Evolutionary conservation across 2,888 invertebrate species (phyloP).

Genomic region (Amphipyra tragopoginis): DNA sequence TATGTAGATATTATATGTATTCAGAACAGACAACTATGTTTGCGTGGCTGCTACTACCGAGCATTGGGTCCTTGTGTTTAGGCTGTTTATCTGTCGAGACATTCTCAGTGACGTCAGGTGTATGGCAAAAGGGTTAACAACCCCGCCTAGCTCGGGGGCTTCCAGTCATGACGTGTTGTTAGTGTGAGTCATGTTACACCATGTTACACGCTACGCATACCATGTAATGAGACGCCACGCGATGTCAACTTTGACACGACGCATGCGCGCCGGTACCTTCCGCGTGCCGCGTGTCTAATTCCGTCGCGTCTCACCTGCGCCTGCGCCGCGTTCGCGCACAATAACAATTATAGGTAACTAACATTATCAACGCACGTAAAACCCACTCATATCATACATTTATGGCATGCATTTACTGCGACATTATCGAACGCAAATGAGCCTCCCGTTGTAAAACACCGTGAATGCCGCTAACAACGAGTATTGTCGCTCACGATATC

Average conservation of each 20-base stretch:
- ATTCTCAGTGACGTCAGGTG: no score
- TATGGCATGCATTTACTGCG: constrained; percentile 2
- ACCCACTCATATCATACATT: constrained; percentile 1
- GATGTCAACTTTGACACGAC: not conserved
- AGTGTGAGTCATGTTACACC: not conserved
- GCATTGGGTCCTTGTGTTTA: no score
- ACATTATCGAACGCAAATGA: constrained; percentile 23
- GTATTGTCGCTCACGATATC: not conserved
- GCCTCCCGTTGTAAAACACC: constrained; percentile 15
- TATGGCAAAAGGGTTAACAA: no score
- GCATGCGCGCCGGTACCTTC: constrained; percentile 6
- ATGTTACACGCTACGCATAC: not conserved
- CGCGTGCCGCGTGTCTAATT: constrained; percentile 29
- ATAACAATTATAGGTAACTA: not conserved
- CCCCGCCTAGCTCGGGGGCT: no score
- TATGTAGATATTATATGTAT: no score
- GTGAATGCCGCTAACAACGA: not conserved
- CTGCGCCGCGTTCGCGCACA: not conserved
- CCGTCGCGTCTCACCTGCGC: constrained; percentile 4
- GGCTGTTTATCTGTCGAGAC: no score
- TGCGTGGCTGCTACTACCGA: no score
- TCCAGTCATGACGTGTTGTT: no score
- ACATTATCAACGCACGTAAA: constrained; percentile 13
- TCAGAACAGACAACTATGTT: no score
- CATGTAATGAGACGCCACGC: not conserved